phyloP scores from a whole-genome alignment of 92 coral and sea anemone genomes.

The Parazoanthus darwini region DNA sequence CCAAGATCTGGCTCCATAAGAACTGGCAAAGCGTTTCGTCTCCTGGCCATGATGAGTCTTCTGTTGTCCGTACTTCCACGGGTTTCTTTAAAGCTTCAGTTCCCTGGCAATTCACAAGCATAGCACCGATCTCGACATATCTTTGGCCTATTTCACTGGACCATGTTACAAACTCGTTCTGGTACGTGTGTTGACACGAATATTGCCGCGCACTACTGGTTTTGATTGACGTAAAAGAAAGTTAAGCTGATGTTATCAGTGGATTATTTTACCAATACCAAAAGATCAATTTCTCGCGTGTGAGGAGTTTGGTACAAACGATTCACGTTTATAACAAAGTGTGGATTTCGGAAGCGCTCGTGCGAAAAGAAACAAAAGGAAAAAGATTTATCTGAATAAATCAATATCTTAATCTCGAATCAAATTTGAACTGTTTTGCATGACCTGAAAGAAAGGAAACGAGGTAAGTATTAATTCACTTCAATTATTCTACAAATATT shows the following conservation, averaged over 20 bases:
- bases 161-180: background rate
- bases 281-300: constrained; percentile 12
- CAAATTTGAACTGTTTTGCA: background rate
- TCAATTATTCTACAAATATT: background rate
- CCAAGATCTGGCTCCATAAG: background rate
- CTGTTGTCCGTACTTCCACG: background rate
- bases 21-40: constrained; percentile 12
- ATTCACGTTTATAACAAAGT: background rate
- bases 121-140: background rate
- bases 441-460: background rate
- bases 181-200: constrained; percentile 2
- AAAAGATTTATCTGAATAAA: background rate
- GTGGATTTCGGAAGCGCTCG: background rate
- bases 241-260: background rate
- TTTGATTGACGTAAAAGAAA: background rate
- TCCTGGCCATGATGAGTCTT: constrained; percentile 11
- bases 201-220: background rate
- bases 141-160: background rate
- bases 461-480: background rate
- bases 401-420: background rate
- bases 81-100: background rate
- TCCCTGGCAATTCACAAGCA: background rate
- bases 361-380: background rate
- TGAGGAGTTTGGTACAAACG: no score
- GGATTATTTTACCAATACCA: background rate